Evolutionary conservation across 92 coral and sea anemone genomes (phyloP), one percentile per base, ranked within the genome.

Genomic region (Galaxea fascicularis): DNA sequence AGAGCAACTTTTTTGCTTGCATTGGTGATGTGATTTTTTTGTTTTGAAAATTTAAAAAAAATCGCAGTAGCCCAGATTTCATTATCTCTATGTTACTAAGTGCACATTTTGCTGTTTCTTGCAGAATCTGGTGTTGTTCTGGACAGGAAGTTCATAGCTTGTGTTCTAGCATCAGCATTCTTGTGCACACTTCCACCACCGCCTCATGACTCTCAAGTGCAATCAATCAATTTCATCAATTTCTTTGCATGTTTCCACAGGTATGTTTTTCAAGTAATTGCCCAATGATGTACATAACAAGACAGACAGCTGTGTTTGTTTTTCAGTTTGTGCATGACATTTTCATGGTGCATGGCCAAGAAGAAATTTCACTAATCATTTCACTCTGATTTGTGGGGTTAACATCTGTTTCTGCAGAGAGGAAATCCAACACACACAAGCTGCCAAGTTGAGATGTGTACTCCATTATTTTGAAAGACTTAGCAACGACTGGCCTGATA

Each of bases 381-480:
- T 35, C 41, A 35, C 41, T 2, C 6, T 35, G 6, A 35, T 35
- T 35, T 35, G 41, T 35, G 56, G 13, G 56, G 30, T 11, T 21
- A 21, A 16, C n/a, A n/a, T n/a, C n/a, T 69, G 3, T 82, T 27
- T 67, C 28, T 89, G 11, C 76, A 95, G 98, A 73, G 71, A 85
- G 25, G 93, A 86, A 35, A 76, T 82, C 41, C 86, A 88, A 59
- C 76, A 41, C 7, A 67, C 80, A 28, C 96, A 91, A 46, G 94
- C 94, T 63, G 93, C 94, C 1, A 95, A 93, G 56, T 76, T 95
- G 28, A 79, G 88, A 31, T 82, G 93, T 59, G 22, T 90, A 44
- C 72, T 95, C 66, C 89, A 93, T 73, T 93, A 93, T 51, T 95
- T 95, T 90, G 91, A 92, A 74, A 83, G 90, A 58, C 91, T 95